These are phyloP conservation scores for Caranx ignobilis DNA, from an alignment of 2,113 vertebrate genomes.

Conservation along the genomic window DNA sequence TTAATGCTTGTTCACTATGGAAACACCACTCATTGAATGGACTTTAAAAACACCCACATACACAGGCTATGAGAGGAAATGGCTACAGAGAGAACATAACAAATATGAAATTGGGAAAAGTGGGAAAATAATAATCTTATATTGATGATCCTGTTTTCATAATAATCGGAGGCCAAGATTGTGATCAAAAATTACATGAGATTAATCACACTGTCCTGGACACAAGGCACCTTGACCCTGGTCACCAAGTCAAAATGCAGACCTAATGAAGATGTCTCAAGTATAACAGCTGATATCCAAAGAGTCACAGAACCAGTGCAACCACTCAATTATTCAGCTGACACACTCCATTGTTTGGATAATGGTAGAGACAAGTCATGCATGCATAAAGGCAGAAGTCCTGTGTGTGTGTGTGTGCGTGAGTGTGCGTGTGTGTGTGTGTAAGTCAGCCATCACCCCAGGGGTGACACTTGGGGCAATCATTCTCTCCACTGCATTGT, in stretches of 20 bases:
- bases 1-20: too few species aligned
- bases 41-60: too few species aligned
- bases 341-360: constrained; percentile 66
- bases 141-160: too few species aligned
- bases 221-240: neutral
- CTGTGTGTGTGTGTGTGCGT: constrained; percentile 34
- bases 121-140: too few species aligned
- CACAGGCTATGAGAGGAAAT: too few species aligned
- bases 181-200: too few species aligned
- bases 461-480: constrained; percentile 71
- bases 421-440: constrained; percentile 10
- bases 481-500: constrained; percentile 74
- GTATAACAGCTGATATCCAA: constrained; percentile 42
- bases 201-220: neutral
- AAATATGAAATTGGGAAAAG: too few species aligned
- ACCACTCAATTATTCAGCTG: constrained; percentile 59
- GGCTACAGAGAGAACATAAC: too few species aligned
- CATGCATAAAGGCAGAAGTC: constrained; percentile 71
- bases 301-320: constrained; percentile 31
- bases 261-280: constrained; percentile 43
- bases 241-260: neutral
- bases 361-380: constrained; percentile 70
- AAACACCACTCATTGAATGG: too few species aligned
- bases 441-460: constrained; percentile 57
- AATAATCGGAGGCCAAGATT: too few species aligned